Evolutionary conservation across 2,888 invertebrate species (phyloP), one percentile per base, ranked within the genome.

Genomic region (Erebia palarica): DNA sequence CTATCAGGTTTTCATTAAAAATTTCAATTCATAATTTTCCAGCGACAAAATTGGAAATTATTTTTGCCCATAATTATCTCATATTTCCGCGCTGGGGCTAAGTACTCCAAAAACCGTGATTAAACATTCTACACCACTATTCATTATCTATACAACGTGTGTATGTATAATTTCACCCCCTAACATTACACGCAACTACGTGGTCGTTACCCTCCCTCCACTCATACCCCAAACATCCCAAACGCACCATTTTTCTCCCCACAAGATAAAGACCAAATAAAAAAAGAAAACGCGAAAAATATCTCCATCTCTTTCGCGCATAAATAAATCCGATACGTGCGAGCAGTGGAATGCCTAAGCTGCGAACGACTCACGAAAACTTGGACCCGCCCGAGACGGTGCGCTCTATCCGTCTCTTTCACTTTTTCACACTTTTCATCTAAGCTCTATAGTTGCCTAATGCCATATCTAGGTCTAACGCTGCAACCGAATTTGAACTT

Each of bases 281-380:
- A 93, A 93, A 93, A 93, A 90, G 90, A 92, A 92, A 92, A 91
- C 90, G 91, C 79, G 90, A 91, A 93, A 92, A 92, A 92, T 86
- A 89, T 82, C 81, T 83, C 86, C 75, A 82, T 92, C 93, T 80
- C 89, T 79, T 82, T 92, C 84, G 76, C 68, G 70, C 90, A 72
- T 75, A 76, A 68, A 75, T 72, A 74, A 75, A 75, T 65, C 65
- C 68, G 68, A 72, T 77, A 75, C 59, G 92, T 83, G 89, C 82
- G 91, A 92, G 84, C 81, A 82, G 90, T 78, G 81, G 86, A 78
- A 88, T 82, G 89, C 85, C 91, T 91, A 92, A 92, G 86, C 92
- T 87, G 86, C 88, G 89, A 92, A 91, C 90, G 92, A 92, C 89
- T 92, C 91, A 92, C 93, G 92, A 92, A 91, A 91, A 91, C 92